phyloP scores from a whole-genome alignment of 2,888 invertebrate genomes.

The Leptothorax acervorum region DNA sequence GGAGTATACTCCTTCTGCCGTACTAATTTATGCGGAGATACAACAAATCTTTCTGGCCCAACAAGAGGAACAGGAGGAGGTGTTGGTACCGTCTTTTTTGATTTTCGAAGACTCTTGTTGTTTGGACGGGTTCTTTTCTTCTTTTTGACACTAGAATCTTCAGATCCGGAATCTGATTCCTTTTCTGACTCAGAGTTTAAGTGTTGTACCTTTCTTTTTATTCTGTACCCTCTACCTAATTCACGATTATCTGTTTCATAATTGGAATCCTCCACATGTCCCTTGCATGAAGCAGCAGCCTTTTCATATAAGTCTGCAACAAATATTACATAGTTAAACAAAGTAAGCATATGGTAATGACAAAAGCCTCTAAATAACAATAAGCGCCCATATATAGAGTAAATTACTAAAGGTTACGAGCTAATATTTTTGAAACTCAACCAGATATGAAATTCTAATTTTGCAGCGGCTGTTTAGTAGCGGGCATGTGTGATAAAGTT shows the following conservation, averaged over 20 bases:
- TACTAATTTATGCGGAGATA: background rate
- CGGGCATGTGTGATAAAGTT: too few relatives aligned
- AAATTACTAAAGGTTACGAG: too few relatives aligned
- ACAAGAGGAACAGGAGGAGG: background rate
- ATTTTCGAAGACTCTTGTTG: background rate
- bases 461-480: too few relatives aligned
- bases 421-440: too few relatives aligned
- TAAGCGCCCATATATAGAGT: background rate
- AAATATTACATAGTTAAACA: background rate
- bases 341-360: constrained; percentile 2
- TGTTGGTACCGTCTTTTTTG: background rate
- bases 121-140: background rate
- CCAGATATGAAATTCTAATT: too few relatives aligned
- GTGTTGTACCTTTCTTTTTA: background rate
- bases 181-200: constrained; percentile 15
- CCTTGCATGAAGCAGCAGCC: constrained; percentile 21
- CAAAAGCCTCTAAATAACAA: background rate
- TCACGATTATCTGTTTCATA: constrained; percentile 15
- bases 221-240: background rate
- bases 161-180: background rate
- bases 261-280: constrained; percentile 15
- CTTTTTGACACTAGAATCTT: background rate
- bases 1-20: background rate
- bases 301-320: constrained; percentile 26
- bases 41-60: background rate